A percentile compares a stretch with the other conserved stretches of the same genome.
Conservation (phyloP, 30 jellyfish, hydroid and myxozoan genomes). For the Cassiopea andromeda region DNA sequence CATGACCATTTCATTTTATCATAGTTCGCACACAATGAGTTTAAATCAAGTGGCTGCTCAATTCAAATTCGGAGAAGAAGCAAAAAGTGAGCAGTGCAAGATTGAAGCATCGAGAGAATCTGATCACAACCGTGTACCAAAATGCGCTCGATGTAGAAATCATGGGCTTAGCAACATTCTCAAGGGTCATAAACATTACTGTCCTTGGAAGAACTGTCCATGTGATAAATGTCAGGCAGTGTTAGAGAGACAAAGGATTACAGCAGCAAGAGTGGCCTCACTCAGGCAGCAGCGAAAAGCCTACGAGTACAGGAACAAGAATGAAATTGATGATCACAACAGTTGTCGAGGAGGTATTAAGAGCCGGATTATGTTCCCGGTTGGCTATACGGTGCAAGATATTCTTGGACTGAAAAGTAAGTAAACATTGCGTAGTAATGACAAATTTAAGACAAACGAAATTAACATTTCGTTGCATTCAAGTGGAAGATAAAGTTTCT, state of each 20-base stretch:
- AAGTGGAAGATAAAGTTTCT: too few species aligned
- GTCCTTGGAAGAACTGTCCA: constrained; percentile 71
- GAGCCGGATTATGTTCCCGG: constrained; percentile 38
- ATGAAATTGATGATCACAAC: neutral
- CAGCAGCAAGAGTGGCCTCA: constrained; percentile 77
- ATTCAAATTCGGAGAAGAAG: constrained; percentile 1
- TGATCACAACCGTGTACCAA: constrained; percentile 68
- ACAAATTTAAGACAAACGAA: neutral
- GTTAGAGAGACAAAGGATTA: constrained; percentile 64
- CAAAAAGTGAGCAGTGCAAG: neutral
- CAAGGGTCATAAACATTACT: constrained; percentile 73
- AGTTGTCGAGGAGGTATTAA: constrained; percentile 10
- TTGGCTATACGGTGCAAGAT: constrained; percentile 54
- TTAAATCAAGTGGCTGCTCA: constrained; percentile 5
- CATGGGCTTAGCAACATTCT: constrained; percentile 59
- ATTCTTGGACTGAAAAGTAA: constrained; percentile 34
- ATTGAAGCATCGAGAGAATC: constrained; percentile 19
- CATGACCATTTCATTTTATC: neutral
- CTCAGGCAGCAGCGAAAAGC: constrained; percentile 72
- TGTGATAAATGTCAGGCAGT: constrained; percentile 71
- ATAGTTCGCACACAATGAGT: constrained; percentile 33
- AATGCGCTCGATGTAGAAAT: constrained; percentile 76
- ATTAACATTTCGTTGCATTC: too few species aligned
- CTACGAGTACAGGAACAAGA: constrained; percentile 22
- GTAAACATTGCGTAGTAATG: neutral